These are phyloP conservation scores for Catocala fraxini DNA, from an alignment of 2,888 invertebrate genomes.

Conservation along the genomic window DNA sequence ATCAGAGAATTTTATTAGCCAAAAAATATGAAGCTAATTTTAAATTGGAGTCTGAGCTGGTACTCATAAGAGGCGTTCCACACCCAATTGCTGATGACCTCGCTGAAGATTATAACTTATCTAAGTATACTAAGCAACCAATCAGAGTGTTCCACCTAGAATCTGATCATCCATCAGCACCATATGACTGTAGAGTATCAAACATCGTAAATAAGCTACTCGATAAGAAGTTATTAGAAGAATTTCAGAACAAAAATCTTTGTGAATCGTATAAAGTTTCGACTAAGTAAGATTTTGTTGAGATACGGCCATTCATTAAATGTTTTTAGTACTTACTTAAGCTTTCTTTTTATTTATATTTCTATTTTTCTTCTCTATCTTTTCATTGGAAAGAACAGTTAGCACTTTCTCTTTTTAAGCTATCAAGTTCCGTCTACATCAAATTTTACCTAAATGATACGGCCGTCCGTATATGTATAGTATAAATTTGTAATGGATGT, in stretches of 20 bases:
- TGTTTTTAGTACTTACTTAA: not conserved
- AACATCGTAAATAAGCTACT: slow-evolving; percentile 63
- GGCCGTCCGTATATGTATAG: too few relatives aligned
- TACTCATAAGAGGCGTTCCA: slow-evolving; percentile 60
- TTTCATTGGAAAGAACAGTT: not conserved
- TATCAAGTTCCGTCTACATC: too few relatives aligned
- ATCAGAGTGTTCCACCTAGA: slow-evolving; percentile 56
- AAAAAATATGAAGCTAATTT: slow-evolving; percentile 57
- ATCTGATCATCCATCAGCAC: slow-evolving; percentile 54
- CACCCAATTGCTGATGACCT: slow-evolving; percentile 45
- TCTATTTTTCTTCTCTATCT: not conserved
- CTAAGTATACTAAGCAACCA: slow-evolving; percentile 58
- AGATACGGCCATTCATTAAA: slow-evolving; percentile 38
- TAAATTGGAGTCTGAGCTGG: slow-evolving; percentile 60
- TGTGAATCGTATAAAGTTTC: slow-evolving; percentile 52
- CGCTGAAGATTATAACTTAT: slow-evolving; percentile 62
- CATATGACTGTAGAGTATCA: slow-evolving; percentile 57
- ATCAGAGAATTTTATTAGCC: slow-evolving; percentile 55
- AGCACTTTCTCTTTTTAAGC: too few relatives aligned
- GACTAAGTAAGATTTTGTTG: slow-evolving; percentile 16
- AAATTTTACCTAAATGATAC: too few relatives aligned
- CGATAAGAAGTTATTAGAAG: slow-evolving; percentile 50
- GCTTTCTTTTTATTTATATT: not conserved
- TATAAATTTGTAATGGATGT: too few relatives aligned
- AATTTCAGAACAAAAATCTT: slow-evolving; percentile 56